These are phyloP conservation scores for Melinaea menophilus DNA, from an alignment of 2,888 invertebrate genomes.

Conservation along the genomic window DNA sequence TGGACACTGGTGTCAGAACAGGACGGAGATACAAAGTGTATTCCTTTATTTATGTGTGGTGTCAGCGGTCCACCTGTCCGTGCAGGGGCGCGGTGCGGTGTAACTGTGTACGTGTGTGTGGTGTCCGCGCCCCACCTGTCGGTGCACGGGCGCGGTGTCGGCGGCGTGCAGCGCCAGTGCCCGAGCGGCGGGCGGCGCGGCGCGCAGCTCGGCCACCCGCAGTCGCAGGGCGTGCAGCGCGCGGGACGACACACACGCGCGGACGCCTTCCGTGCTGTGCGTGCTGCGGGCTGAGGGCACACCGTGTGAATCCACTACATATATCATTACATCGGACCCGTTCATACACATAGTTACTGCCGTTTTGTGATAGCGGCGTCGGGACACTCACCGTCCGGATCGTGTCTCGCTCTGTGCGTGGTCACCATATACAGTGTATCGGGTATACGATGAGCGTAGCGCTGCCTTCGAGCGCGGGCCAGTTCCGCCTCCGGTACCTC, in stretches of 20 bases:
- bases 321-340: background rate
- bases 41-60: too few relatives aligned
- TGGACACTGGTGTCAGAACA: too few relatives aligned
- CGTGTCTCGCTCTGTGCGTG: conserved; percentile 13
- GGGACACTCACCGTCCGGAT: conserved; percentile 15
- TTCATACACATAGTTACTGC: too few relatives aligned
- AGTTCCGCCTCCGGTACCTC: conserved; percentile 81
- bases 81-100: too few relatives aligned
- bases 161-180: conserved; percentile 86
- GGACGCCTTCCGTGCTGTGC: conserved; percentile 26
- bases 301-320: background rate
- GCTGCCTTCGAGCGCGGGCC: conserved; percentile 82
- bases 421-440: conserved; percentile 94
- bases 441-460: conserved; percentile 90
- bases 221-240: conserved; percentile 89
- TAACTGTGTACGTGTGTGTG: too few relatives aligned
- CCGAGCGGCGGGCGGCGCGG: conserved; percentile 86
- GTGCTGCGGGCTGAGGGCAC: conserved; percentile 43
- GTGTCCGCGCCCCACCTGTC: conserved; percentile 65
- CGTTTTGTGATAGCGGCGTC: too few relatives aligned
- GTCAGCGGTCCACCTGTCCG: too few relatives aligned
- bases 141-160: conserved; percentile 86
- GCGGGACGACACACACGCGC: conserved; percentile 81
- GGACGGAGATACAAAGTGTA: too few relatives aligned
- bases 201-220: conserved; percentile 89